These are phyloP conservation scores for Pelobates fuscus DNA, from an alignment of 2,113 vertebrate genomes.

Conservation along the genomic window DNA sequence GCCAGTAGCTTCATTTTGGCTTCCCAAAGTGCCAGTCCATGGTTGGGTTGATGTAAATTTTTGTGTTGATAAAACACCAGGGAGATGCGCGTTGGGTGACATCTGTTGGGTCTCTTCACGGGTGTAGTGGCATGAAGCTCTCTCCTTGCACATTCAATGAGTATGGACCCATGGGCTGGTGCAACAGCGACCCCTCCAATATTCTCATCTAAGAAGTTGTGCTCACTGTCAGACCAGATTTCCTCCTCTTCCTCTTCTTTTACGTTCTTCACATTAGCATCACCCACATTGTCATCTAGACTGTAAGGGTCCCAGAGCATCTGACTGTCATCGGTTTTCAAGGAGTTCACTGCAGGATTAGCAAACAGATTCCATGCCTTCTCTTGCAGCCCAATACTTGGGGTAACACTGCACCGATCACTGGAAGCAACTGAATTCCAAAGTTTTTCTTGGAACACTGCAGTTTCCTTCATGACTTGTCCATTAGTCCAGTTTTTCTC, in stretches of 20 bases:
- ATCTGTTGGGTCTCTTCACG: constrained; percentile 91
- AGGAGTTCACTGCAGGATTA: constrained; percentile 63
- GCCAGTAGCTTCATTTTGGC: constrained; percentile 97
- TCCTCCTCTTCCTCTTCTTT: constrained; percentile 74
- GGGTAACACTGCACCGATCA: constrained; percentile 64
- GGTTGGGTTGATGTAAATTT: constrained; percentile 96
- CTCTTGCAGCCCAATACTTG: constrained; percentile 74
- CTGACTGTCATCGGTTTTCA: constrained; percentile 8
- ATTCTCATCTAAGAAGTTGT: constrained; percentile 96
- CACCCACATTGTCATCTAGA: constrained; percentile 72
- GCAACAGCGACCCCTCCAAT: constrained; percentile 95
- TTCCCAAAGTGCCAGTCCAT: constrained; percentile 94
- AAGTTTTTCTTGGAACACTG: constrained; percentile 60
- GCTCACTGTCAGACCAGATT: constrained; percentile 95
- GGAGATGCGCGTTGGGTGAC: constrained; percentile 95
- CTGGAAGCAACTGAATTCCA: constrained; percentile 67
- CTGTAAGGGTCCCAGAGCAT: constrained; percentile 77
- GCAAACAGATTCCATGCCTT: constrained; percentile 84
- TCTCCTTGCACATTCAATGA: constrained; percentile 92
- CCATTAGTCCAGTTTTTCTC: constrained; percentile 69
- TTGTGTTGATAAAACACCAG: constrained; percentile 99
- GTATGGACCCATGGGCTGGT: constrained; percentile 89
- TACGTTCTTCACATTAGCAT: constrained; percentile 58
- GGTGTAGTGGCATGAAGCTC: constrained; percentile 97
- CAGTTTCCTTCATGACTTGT: constrained; percentile 68